Evolutionary conservation across 2,113 vertebrate species (phyloP), one percentile per base, ranked within the genome.

Genomic region (Sula dactylatra): DNA sequence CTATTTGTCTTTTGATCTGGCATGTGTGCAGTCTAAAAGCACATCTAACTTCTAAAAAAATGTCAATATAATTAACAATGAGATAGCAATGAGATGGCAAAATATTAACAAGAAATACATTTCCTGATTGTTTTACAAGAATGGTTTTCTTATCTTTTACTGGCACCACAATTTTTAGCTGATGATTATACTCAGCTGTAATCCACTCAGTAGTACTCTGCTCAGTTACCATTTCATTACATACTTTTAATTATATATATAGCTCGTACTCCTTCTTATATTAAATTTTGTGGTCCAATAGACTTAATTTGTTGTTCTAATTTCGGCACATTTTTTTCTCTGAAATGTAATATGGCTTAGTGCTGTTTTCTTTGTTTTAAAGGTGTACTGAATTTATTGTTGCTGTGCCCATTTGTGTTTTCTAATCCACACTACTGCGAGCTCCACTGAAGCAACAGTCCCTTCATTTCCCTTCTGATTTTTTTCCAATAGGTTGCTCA

Each of bases 261-360:
- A 70, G 18, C 45, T 91, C 34, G 92, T 95, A 96, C 62, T 95
- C 86, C 91, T 96, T 92, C 94, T 96, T 96, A 96, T 95, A 98
- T 97, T 98, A 97, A 96, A 97, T 98, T 96, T 97, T 98, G 91
- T 54, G 42, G 93, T 98, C 67, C 82, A 97, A 80, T 90, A 97
- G 92, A 95, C 74, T 98, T 97, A 98, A 97, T 98, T 97, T 96
- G 66, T 94, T 97, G 76, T 93, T 97, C 55, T 96, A 95, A 94
- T 98, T 98, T 98, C 62, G 42, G 90, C 84, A 96, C 66, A 17
- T 93, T 95, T 97, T 97, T 97, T 97, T 90, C 96, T 95, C 94
- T 62, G 91, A 97, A 96, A 84, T 82, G 92, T 82, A 94, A 90
- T 93, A 77, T 36, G 74, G 62, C 83, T 97, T 98, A 97, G 91